Base-by-base conservation (phyloP, 2,113 vertebrate species). In the Equus przewalskii region DNA sequence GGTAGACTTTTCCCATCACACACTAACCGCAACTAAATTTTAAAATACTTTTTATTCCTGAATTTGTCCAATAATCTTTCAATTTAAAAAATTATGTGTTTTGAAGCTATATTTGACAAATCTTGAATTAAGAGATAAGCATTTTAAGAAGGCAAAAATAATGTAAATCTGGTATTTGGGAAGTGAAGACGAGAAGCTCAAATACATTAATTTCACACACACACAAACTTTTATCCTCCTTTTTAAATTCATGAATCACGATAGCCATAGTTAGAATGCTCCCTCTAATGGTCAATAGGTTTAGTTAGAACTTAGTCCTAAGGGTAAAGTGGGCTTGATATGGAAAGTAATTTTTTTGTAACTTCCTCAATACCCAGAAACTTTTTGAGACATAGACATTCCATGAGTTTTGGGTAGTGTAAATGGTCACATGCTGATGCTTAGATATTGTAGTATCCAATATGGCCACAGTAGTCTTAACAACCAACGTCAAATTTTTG, bases 291-390 rank as follows among this genome's bases (percentile, higher is more conserved):
- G 54, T 89, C 96, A 97, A 69, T 18, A 67, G 44, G 97, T 90
- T 96, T 98, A 96, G 6, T 90, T 95, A 96, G 16, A 98, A 96
- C 64, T 80, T 96, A 73, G 36, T 98, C 89, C 72, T 97, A 84
- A 93, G 94, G 80, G n/a, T 88, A 80, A 98, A 96, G 13, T 65
- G 86, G 79, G 58, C 64, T 95, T 97, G 60, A 88, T 76, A 93
- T 98, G 58, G 88, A 96, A 91, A 72, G 62, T 72, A 89, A 92
- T 81, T 28, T 3, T 85, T 60, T 28, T 49, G 90, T 11, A 93
- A 51, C 86, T 96, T 95, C 54, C 73, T 96, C 94, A 85, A 96
- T 93, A 82, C 83, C 78, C 3, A n/a, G 76, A 97, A 76, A 97
- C 26, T 51, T 95, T 97, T 96, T 97, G 75, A 64, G 62, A 86